Conservation (phyloP, 2,888 invertebrate species). For the Trichopoda pennipes region DNA sequence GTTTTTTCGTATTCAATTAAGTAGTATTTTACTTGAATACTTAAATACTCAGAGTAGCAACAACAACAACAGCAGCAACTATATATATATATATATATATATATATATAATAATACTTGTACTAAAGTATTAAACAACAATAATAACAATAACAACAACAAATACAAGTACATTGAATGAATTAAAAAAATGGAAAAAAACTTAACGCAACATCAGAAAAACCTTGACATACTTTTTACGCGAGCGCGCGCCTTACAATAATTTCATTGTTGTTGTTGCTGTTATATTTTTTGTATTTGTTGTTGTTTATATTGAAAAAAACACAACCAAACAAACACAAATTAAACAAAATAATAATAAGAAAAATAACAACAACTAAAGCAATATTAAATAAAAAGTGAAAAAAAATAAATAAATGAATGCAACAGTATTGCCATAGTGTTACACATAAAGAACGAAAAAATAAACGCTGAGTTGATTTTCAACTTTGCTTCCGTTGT, state of each 20-base stretch:
- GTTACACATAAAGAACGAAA: background rate
- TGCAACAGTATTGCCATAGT: conserved; percentile 27
- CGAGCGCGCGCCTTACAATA: conserved; percentile 69
- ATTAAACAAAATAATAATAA: conserved; percentile 57
- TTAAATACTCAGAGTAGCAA: conserved; percentile 39
- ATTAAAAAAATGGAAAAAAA: conserved; percentile 61
- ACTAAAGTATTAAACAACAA: conserved; percentile 51
- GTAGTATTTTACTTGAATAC: conserved; percentile 53
- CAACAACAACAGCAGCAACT: conserved; percentile 9
- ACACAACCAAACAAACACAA: conserved; percentile 45
- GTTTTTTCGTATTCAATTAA: conserved; percentile 35
- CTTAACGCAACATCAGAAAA: conserved; percentile 74
- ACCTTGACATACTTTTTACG: conserved; percentile 79
- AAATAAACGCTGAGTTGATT: too few relatives aligned
- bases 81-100: too few relatives aligned
- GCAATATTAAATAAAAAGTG: background rate
- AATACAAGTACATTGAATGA: conserved; percentile 44
- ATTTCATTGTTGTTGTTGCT: conserved; percentile 42
- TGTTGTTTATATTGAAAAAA: conserved; percentile 33
- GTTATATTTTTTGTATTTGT: conserved; percentile 36
- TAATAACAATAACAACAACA: too few relatives aligned
- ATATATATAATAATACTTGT: conserved; percentile 42
- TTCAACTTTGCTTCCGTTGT: too few relatives aligned
- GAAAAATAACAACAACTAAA: conserved; percentile 36
- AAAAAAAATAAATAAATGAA: conserved; percentile 7